Evolutionary conservation across 1,140 invertebrate genomes (phyloP).

Genomic region (Platyscapa corneri): DNA sequence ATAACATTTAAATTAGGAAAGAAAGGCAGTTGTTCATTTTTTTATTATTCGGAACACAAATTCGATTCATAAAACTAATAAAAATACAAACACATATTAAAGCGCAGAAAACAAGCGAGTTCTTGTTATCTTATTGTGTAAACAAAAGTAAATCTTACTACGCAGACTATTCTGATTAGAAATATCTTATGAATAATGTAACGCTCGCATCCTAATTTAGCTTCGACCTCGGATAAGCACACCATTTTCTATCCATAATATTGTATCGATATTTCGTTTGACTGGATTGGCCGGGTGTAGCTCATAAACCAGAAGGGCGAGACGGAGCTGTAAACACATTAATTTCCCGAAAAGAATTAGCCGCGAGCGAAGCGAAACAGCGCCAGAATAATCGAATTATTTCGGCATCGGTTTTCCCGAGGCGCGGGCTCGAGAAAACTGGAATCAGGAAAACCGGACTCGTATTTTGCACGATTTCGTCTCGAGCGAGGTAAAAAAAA

Average conservation of each 20-base stretch:
- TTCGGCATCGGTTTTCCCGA: constrained; percentile 19
- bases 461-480: neutral
- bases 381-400: constrained; percentile 5
- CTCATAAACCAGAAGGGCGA: neutral
- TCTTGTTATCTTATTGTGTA: neutral
- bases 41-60: too few species aligned
- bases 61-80: too few species aligned
- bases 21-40: too few species aligned
- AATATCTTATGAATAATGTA: constrained; percentile 6
- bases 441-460: neutral
- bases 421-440: neutral
- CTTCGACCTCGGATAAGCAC: neutral
- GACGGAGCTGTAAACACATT: neutral
- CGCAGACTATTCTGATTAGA: neutral
- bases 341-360: neutral
- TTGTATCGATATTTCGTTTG: neutral
- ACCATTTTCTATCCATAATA: neutral
- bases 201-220: neutral
- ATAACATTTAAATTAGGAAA: too few species aligned
- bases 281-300: neutral
- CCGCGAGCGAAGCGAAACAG: neutral
- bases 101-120: too few species aligned
- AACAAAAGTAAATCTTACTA: neutral
- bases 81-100: too few species aligned
- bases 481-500: neutral